These are phyloP conservation scores for Eupristina koningsbergeri DNA, from an alignment of 1,140 invertebrate genomes.

Conservation along the genomic window DNA sequence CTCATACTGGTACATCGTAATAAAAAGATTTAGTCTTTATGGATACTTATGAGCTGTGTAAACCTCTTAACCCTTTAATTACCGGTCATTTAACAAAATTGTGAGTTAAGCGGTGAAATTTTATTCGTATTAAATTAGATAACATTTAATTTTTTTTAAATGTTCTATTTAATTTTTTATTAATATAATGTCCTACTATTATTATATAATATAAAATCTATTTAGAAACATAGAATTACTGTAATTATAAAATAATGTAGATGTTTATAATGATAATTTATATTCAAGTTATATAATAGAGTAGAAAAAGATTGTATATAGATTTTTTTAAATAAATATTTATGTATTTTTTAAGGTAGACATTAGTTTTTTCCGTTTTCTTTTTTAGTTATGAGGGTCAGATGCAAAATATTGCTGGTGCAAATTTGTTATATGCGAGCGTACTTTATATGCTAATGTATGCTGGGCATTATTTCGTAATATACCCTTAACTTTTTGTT, in stretches of 20 bases:
- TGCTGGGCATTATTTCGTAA: background rate
- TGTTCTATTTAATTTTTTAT: background rate
- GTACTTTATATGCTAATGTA: no score
- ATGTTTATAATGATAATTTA: no score
- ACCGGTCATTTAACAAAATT: background rate
- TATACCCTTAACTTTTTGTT: background rate
- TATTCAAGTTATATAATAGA: background rate
- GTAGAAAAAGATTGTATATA: background rate
- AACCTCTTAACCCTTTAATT: background rate
- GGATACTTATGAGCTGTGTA: background rate
- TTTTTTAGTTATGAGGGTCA: background rate
- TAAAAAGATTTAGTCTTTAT: slow-evolving; percentile 2
- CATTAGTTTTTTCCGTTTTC: background rate
- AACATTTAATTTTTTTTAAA: background rate
- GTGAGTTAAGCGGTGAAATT: background rate
- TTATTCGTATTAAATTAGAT: background rate
- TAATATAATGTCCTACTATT: no score
- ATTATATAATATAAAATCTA: no score
- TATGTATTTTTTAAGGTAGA: background rate
- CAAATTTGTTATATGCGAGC: no score
- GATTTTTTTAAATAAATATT: background rate
- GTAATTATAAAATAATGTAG: no score
- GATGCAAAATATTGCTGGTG: background rate
- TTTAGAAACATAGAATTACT: no score
- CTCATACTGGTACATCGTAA: background rate